phyloP scores from a whole-genome alignment of 2,888 invertebrate species.

The Endotricha flammealis region DNA sequence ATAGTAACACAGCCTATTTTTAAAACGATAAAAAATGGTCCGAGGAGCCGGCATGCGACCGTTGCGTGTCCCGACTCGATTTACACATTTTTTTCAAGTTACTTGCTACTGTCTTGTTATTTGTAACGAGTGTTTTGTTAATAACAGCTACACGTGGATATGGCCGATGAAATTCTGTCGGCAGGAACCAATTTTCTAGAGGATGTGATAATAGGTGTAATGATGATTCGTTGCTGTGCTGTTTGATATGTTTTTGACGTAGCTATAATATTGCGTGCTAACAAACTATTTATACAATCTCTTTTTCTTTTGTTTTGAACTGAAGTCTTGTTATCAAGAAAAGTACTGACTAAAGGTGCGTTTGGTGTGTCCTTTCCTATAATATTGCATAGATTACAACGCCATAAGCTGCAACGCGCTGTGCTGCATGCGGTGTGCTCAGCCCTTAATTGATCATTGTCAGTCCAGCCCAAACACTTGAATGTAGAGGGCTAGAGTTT shows the following conservation, averaged over 20 bases:
- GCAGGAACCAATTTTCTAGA: slow-evolving; percentile 17
- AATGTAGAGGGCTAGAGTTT: too few relatives aligned
- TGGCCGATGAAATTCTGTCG: slow-evolving; percentile 31
- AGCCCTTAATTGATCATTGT: too few relatives aligned
- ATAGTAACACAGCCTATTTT: slow-evolving; percentile 8
- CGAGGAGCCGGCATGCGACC: slow-evolving; percentile 29
- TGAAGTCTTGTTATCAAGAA: too few relatives aligned
- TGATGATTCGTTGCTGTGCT: slow-evolving; percentile 14
- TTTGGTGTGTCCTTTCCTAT: too few relatives aligned
- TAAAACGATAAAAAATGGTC: slow-evolving; percentile 7
- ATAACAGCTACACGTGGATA: slow-evolving; percentile 35
- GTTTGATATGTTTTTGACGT: slow-evolving; percentile 2
- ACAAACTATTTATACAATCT: too few relatives aligned
- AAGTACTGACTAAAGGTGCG: too few relatives aligned
- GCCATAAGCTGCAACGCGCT: too few relatives aligned
- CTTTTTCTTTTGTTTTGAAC: background rate
- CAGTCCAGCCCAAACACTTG: too few relatives aligned
- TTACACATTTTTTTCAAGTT: slow-evolving; percentile 61
- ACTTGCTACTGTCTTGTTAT: slow-evolving; percentile 66
- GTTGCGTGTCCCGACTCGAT: slow-evolving; percentile 65
- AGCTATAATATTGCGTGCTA: slow-evolving; percentile 10
- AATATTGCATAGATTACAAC: too few relatives aligned
- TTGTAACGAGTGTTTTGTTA: slow-evolving; percentile 43
- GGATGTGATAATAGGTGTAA: slow-evolving; percentile 19
- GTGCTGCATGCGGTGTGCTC: too few relatives aligned